Conservation (phyloP, 1,140 invertebrate species). For the Cyrtorhinus lividipennis region DNA sequence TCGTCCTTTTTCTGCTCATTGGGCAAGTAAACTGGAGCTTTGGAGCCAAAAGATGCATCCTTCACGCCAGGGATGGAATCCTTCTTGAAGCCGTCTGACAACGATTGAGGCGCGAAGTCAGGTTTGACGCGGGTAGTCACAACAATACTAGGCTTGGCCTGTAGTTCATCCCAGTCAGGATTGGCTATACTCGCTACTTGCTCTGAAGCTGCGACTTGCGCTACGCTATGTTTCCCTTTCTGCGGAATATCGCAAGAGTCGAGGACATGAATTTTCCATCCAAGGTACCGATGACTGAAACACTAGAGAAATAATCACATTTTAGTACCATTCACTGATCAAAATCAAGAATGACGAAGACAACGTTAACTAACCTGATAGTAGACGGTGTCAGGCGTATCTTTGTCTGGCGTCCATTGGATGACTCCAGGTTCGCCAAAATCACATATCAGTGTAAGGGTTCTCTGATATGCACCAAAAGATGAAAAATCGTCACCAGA, state of each 20-base stretch:
- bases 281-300: conserved; percentile 77
- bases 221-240: too few relatives aligned
- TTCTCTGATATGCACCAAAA: conserved; percentile 78
- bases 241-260: conserved; percentile 49
- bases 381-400: conserved; percentile 81
- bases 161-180: conserved; percentile 37
- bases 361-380: conserved; percentile 54
- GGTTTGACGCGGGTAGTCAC: conserved; percentile 55
- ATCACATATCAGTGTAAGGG: conserved; percentile 65
- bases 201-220: conserved; percentile 44
- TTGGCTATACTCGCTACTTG: conserved; percentile 32
- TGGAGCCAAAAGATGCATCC: not conserved
- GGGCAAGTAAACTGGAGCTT: not conserved
- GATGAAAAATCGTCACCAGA: conserved; percentile 63
- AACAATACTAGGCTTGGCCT: conserved; percentile 44
- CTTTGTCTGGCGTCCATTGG: conserved; percentile 70
- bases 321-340: not conserved
- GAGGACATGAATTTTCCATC: conserved; percentile 85
- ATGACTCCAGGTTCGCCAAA: conserved; percentile 69
- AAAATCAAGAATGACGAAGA: not conserved
- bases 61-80: not conserved
- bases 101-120: conserved; percentile 30
- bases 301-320: conserved; percentile 45
- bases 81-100: not conserved
- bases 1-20: not conserved